These are phyloP conservation scores for Acanthococcus lagerstroemiae DNA, from an alignment of 2,888 invertebrate species.

Conservation along the genomic window DNA sequence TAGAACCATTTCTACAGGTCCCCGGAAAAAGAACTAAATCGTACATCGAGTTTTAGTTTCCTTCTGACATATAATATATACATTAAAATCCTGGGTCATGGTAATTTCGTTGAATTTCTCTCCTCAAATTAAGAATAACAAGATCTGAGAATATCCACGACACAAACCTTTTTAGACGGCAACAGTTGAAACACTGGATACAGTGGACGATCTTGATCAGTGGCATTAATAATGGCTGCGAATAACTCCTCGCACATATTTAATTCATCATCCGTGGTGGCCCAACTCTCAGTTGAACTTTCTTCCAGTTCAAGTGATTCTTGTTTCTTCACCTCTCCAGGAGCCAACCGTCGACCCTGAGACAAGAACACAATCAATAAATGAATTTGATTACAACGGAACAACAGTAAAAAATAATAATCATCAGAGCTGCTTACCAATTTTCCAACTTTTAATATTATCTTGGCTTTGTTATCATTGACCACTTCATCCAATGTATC, in stretches of 20 bases:
- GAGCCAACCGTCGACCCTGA: conserved; percentile 1
- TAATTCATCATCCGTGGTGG: conserved; percentile 51
- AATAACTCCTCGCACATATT: conserved; percentile 81
- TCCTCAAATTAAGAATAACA: too few species aligned
- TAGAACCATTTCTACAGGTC: too few species aligned
- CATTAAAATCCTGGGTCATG: too few species aligned
- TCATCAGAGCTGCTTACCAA: conserved; percentile 24
- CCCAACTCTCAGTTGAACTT: conserved; percentile 30
- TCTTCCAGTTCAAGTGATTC: conserved; percentile 23
- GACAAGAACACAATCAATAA: background rate
- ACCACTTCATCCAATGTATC: conserved; percentile 42
- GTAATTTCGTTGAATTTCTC: too few species aligned
- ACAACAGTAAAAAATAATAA: background rate
- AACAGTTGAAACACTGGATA: conserved; percentile 82
- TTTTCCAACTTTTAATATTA: conserved; percentile 48
- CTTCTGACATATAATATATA: too few species aligned
- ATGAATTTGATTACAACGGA: background rate
- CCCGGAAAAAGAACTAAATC: too few species aligned
- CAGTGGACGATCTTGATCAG: conserved; percentile 65
- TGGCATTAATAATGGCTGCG: conserved; percentile 75
- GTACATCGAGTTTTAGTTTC: too few species aligned
- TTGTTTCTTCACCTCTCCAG: conserved; percentile 15
- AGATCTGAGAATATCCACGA: too few species aligned
- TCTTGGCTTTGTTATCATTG: conserved; percentile 45
- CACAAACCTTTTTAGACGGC: conserved; percentile 66